Percentiles rank a stretch among this genome's conserved stretches.
Evolutionary conservation across 2,888 invertebrate genomes (phyloP).

Genomic region (Drosophila robusta): DNA sequence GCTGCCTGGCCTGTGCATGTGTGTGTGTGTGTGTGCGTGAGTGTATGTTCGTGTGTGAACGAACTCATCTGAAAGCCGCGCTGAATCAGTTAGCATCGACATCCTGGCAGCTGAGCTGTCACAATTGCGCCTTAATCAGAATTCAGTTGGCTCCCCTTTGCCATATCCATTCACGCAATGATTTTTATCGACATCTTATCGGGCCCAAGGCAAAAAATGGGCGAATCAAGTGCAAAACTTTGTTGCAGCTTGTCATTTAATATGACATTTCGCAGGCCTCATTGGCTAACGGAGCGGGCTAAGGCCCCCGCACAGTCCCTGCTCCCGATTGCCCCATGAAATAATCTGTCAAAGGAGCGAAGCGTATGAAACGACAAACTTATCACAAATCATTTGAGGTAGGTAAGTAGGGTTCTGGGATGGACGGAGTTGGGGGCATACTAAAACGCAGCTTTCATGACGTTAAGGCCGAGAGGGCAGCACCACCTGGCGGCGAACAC

Average conservation of each 20-base stretch:
- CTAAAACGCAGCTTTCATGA: too few relatives aligned
- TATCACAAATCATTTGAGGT: too few relatives aligned
- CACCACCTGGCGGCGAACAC: constrained; percentile 28
- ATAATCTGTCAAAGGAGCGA: too few relatives aligned
- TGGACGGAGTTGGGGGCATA: too few relatives aligned
- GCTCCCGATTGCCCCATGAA: too few relatives aligned
- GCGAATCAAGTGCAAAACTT: constrained; percentile 43
- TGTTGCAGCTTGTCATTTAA: constrained; percentile 30
- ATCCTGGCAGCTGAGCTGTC: constrained; percentile 37
- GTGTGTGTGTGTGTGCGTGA: not conserved
- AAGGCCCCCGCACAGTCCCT: too few relatives aligned
- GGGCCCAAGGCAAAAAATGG: constrained; percentile 20
- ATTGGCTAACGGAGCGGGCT: not conserved
- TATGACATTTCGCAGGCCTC: constrained; percentile 18
- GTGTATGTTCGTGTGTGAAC: not conserved
- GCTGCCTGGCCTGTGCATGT: not conserved
- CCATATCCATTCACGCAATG: not conserved
- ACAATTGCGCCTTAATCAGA: constrained; percentile 66
- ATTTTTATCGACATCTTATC: constrained; percentile 33
- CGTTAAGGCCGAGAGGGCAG: too few relatives aligned
- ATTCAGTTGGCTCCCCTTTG: constrained; percentile 34
- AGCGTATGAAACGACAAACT: too few relatives aligned
- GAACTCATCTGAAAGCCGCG: constrained; percentile 9
- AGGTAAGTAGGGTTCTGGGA: too few relatives aligned
- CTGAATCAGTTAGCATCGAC: constrained; percentile 16